Evolutionary conservation across 1,140 invertebrate genomes (phyloP).

Genomic region (Spodoptera frugiperda): DNA sequence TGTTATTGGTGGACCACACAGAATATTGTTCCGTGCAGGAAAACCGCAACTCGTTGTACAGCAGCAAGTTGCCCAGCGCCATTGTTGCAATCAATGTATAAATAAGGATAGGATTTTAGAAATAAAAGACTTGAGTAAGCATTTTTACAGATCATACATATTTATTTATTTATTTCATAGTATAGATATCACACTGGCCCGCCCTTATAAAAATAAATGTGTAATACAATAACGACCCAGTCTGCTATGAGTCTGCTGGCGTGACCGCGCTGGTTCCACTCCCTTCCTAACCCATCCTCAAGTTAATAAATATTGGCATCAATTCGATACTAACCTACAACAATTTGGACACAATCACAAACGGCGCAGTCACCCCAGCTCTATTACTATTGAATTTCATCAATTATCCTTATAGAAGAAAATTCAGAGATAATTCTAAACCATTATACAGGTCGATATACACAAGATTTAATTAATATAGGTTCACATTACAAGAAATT

Average conservation of each 20-base stretch:
- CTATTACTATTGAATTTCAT: conserved; percentile 72
- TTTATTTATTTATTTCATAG: conserved; percentile 86
- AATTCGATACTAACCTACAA: conserved; percentile 77
- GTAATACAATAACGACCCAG: conserved; percentile 83
- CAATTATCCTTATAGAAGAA: conserved; percentile 80
- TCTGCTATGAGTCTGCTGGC: conserved; percentile 60
- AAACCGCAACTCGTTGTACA: too few relatives aligned
- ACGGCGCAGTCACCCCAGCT: conserved; percentile 75
- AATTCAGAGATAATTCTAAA: conserved; percentile 81
- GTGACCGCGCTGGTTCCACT: conserved; percentile 67
- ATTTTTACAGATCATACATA: conserved; percentile 86
- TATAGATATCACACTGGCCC: conserved; percentile 86
- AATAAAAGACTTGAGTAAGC: conserved; percentile 78
- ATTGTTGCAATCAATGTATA: not conserved
- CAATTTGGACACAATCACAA: conserved; percentile 78
- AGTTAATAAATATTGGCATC: conserved; percentile 77
- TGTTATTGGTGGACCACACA: too few relatives aligned
- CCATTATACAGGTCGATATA: conserved; percentile 86
- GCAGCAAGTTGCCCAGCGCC: too few relatives aligned
- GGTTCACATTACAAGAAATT: conserved; percentile 82
- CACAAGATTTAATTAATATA: conserved; percentile 76
- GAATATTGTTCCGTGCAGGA: too few relatives aligned
- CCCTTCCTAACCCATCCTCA: conserved; percentile 46
- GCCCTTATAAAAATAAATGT: conserved; percentile 86
- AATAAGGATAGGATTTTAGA: conserved; percentile 15